Percentiles rank a stretch among this genome's conserved stretches.
phyloP scores from a whole-genome alignment of 2,797 vertebrate species.

The Falco novaeseelandiae region DNA sequence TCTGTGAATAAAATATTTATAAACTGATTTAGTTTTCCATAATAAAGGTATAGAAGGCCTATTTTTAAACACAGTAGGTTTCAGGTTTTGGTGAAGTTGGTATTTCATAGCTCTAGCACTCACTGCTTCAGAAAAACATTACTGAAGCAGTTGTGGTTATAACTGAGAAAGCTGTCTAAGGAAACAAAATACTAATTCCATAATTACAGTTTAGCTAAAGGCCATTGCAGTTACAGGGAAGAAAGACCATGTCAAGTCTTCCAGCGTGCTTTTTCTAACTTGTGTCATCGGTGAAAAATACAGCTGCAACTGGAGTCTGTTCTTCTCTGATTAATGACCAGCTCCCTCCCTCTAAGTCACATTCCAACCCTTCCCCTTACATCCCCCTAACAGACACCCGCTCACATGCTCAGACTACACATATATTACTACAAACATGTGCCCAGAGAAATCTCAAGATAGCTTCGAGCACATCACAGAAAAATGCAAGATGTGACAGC shows the following conservation, averaged over 20 bases:
- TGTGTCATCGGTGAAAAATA: conserved; percentile 47
- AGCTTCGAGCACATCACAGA: conserved; percentile 20
- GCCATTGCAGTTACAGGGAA: neutral
- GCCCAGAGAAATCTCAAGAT: conserved; percentile 55
- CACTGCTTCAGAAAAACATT: neutral
- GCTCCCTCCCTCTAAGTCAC: conserved; percentile 32
- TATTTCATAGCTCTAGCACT: neutral
- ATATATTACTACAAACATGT: conserved; percentile 21
- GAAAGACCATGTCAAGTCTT: neutral
- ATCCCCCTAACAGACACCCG: conserved; percentile 33
- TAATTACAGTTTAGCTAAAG: neutral
- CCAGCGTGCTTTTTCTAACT: neutral
- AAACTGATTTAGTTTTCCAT: neutral
- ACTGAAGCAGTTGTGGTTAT: neutral
- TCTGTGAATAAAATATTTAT: neutral
- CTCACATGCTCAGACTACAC: conserved; percentile 60
- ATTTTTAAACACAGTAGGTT: neutral
- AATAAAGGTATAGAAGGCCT: neutral
- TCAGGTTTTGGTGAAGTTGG: neutral
- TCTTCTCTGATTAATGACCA: conserved; percentile 56
- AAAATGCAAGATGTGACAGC: conserved; percentile 60
- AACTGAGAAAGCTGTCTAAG: neutral
- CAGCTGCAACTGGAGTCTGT: conserved; percentile 27
- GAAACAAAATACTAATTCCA: neutral
- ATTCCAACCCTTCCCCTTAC: conserved; percentile 55